Evolutionary conservation across 2,888 invertebrate genomes (phyloP).

Genomic region (Diadromus collaris): DNA sequence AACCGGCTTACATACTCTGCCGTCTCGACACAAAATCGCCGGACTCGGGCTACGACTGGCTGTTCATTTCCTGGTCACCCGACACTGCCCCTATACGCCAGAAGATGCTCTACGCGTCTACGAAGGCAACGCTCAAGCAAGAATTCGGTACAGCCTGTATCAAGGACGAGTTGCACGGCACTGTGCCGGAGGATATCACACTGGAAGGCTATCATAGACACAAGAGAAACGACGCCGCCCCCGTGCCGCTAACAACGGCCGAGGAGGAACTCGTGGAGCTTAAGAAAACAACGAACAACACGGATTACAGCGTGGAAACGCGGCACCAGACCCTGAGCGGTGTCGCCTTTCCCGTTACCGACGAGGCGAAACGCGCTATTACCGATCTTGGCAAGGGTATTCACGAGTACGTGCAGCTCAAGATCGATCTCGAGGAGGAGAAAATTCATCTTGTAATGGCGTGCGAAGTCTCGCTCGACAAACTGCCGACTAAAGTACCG

Average conservation of each 20-base stretch:
- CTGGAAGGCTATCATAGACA: constrained; percentile 91
- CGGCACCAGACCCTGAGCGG: constrained; percentile 95
- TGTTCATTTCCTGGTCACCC: constrained; percentile 96
- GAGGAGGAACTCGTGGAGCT: constrained; percentile 93
- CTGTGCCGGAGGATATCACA: constrained; percentile 90
- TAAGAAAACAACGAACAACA: constrained; percentile 84
- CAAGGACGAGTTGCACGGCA: constrained; percentile 96
- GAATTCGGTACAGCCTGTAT: constrained; percentile 98
- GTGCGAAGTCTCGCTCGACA: constrained; percentile 85
- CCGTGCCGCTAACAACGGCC: constrained; percentile 93
- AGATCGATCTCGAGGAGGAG: constrained; percentile 93
- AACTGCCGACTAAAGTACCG: constrained; percentile 91
- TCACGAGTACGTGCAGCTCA: constrained; percentile 94
- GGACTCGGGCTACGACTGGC: constrained; percentile 92
- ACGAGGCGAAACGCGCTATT: constrained; percentile 89
- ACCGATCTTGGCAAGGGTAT: constrained; percentile 87
- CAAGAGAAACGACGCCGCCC: constrained; percentile 88
- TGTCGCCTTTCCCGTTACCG: constrained; percentile 93
- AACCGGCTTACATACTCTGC: constrained; percentile 94
- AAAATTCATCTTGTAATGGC: constrained; percentile 90
- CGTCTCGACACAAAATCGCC: constrained; percentile 90
- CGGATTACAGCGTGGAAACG: constrained; percentile 90
- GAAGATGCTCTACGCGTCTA: constrained; percentile 99
- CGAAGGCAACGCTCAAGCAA: constrained; percentile 97
- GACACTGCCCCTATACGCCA: constrained; percentile 94